These are phyloP conservation scores for Atrichornis clamosus DNA, from an alignment of 2,113 vertebrate genomes.

Conservation along the genomic window DNA sequence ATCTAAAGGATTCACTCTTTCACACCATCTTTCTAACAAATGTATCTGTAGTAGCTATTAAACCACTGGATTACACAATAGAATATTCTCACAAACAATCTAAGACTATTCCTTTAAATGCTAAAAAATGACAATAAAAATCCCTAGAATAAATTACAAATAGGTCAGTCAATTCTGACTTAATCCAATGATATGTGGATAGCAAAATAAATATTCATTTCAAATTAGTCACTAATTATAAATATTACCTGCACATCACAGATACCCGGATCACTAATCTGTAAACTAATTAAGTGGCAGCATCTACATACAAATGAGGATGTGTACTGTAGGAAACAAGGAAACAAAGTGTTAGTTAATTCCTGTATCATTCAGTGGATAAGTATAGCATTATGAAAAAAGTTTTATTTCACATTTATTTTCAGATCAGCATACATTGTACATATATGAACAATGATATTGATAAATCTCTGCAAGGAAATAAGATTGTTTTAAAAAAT, in stretches of 20 bases:
- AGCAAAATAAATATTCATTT: conserved; percentile 36
- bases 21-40: not conserved
- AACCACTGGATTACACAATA: not conserved
- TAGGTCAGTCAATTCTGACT: not conserved
- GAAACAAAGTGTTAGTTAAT: not conserved
- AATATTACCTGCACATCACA: conserved; percentile 7
- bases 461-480: not conserved
- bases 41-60: not conserved
- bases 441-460: not conserved
- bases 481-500: not conserved
- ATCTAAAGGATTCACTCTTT: conserved; percentile 25
- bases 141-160: not conserved
- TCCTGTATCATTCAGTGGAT: not conserved
- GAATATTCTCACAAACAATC: not conserved
- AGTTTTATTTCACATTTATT: not conserved
- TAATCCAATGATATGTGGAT: not conserved
- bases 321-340: not conserved
- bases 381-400: not conserved
- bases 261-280: not conserved
- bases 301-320: conserved; percentile 8
- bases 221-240: conserved; percentile 22
- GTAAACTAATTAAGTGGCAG: conserved; percentile 19
- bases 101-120: not conserved
- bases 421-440: not conserved
- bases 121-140: not conserved